Percentiles rank a stretch among this genome's conserved stretches.
These are phyloP conservation scores for Phaedon cochleariae DNA, from an alignment of 2,888 invertebrate genomes.

Conservation along the genomic window DNA sequence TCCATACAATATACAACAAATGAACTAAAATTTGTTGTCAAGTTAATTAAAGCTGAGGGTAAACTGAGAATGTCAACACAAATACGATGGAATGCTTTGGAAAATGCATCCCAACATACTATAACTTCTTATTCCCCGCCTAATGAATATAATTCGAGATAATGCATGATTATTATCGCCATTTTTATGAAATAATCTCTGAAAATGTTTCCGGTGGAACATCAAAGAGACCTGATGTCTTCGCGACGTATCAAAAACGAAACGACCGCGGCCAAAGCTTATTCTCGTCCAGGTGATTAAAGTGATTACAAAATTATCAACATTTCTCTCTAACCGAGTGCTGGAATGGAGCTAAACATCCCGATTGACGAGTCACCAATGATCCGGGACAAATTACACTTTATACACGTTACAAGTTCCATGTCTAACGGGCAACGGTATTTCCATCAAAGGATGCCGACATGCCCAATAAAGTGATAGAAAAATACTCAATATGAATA, in stretches of 20 bases:
- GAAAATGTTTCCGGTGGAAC: neutral
- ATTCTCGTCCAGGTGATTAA: neutral
- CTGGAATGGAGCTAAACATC: constrained; percentile 24
- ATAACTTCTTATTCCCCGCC: neutral
- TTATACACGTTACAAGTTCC: constrained; percentile 42
- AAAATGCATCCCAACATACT: neutral
- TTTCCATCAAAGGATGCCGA: constrained; percentile 40
- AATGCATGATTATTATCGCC: constrained; percentile 1
- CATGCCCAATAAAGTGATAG: constrained; percentile 37
- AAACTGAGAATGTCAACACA: too few species aligned
- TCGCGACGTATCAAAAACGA: neutral
- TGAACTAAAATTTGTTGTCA: too few species aligned
- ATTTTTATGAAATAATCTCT: neutral
- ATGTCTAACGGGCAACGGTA: constrained; percentile 40
- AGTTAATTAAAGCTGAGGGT: too few species aligned
- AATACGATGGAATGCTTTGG: neutral
- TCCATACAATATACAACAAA: too few species aligned
- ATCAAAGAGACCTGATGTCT: neutral
- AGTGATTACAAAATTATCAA: constrained; percentile 27
- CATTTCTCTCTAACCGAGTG: constrained; percentile 30
- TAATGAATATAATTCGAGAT: neutral
- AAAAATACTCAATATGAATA: constrained; percentile 43
- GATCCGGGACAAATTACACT: constrained; percentile 40
- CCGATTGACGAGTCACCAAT: constrained; percentile 16
- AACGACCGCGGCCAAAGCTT: neutral